Evolutionary conservation across 2,113 vertebrate species (phyloP).

Genomic region (Scatophagus argus): DNA sequence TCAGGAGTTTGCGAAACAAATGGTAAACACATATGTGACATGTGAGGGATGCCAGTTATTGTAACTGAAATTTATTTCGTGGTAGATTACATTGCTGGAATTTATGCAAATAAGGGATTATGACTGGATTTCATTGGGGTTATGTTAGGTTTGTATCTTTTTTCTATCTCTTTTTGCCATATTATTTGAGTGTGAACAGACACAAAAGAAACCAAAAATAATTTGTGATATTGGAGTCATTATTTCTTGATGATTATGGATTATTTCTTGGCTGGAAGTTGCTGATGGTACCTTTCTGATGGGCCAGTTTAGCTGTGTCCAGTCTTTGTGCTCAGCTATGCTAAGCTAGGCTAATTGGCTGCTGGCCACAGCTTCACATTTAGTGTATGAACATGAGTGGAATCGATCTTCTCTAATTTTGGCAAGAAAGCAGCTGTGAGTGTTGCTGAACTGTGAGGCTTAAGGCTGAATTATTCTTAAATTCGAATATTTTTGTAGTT

Average conservation of each 20-base stretch:
- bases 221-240: too few relatives aligned
- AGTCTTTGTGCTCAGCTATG: neutral
- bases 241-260: too few relatives aligned
- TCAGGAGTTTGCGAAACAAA: neutral
- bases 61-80: neutral
- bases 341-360: neutral
- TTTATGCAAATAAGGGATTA: constrained; percentile 6
- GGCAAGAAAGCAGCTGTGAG: neutral
- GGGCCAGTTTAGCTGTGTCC: neutral
- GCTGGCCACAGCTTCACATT: too few relatives aligned
- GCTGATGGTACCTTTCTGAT: too few relatives aligned
- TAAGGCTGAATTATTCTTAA: too few relatives aligned
- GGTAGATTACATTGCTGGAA: neutral
- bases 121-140: neutral
- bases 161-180: too few relatives aligned
- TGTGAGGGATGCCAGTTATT: neutral
- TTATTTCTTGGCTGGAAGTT: too few relatives aligned
- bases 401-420: neutral
- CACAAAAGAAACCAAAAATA: too few relatives aligned
- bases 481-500: too few relatives aligned
- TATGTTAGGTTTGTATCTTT: neutral
- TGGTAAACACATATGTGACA: neutral
- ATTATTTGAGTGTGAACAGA: too few relatives aligned
- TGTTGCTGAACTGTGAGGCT: neutral
- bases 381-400: neutral